Base-by-base conservation (phyloP, 2,797 vertebrate genomes). In the Lophotriccus pileatus region DNA sequence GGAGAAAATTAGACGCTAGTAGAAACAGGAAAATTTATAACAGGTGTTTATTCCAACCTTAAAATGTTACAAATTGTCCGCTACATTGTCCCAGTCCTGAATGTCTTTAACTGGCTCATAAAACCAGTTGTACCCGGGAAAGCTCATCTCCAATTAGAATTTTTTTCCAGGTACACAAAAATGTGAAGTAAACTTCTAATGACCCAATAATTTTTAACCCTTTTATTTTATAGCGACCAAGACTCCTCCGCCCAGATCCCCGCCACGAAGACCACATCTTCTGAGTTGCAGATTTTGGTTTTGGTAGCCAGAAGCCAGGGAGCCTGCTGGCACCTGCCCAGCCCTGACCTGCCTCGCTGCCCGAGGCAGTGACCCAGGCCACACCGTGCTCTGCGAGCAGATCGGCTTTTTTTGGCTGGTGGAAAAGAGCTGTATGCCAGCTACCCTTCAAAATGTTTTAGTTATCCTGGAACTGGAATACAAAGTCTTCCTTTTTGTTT, bases 1-100 rank as follows among this genome's bases (percentile, higher is more conserved):
- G 7, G 36, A 52, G 20, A 68, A 93, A 89, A 82, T 22, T 14
- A 78, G 67, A 89, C 78, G 77, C 77, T 87, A 84, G 19, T 56
- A 60, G 49, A 92, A 93, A 70, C 37, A 64, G 44, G 25, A 66
- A 93, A 94, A 74, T 52, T 63, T 84, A 32, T 46, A 81, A 49
- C 22, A n/a, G 44, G 30, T 89, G 73, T 96, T 95, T 96, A 91
- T 81, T 92, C 59, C 87, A 72, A 62, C 10, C 7, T 92, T 92
- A 72, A 94, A 84, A 66, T 43, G 77, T 81, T 87, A 80, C 60
- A 86, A 82, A 49, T 22, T 14, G 13, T 59, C 89, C 16, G 6
- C 24, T 55, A 30, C 3, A 22, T 56, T 30, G 87, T 80, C 56
- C 44, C 69, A 78, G 53, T 74, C 78, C 66, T 39, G 27, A 78